A percentile compares a stretch with the other conserved stretches of the same genome.
phyloP scores from a whole-genome alignment of 2,797 vertebrate species.

The Characodon lateralis region DNA sequence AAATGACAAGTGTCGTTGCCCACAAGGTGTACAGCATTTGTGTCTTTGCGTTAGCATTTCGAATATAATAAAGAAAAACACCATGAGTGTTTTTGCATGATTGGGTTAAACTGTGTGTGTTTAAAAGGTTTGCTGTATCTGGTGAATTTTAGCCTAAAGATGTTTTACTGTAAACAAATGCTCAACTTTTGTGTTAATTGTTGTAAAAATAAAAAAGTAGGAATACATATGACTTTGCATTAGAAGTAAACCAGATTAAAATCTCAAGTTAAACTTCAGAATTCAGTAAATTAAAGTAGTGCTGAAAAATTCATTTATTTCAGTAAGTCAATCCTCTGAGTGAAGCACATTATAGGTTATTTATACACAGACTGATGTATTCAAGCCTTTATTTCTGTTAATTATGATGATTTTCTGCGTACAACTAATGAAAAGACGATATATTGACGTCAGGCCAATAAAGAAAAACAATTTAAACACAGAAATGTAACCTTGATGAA shows the following conservation, averaged over 20 bases:
- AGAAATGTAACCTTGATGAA: not conserved
- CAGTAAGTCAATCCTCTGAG: not conserved
- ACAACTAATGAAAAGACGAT: not conserved
- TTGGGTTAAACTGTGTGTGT: slow-evolving; percentile 47
- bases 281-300: slow-evolving; percentile 8
- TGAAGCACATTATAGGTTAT: not conserved
- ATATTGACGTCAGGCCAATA: not conserved
- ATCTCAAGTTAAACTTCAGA: slow-evolving; percentile 24
- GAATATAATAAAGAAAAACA: slow-evolving; percentile 50
- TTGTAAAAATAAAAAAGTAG: slow-evolving; percentile 47
- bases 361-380: not conserved
- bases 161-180: slow-evolving; percentile 49
- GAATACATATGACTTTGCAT: slow-evolving; percentile 45
- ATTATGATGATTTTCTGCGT: not conserved
- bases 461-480: not conserved
- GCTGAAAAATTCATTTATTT: not conserved
- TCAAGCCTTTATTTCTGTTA: not conserved
- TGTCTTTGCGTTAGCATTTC: slow-evolving; percentile 46
- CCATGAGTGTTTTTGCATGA: slow-evolving; percentile 70
- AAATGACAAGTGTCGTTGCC: not conserved
- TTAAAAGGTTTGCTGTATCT: slow-evolving; percentile 47
- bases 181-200: slow-evolving; percentile 50
- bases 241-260: slow-evolving; percentile 34
- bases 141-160: slow-evolving; percentile 48
- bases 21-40: slow-evolving; percentile 31